Base-by-base conservation (phyloP, 2,113 vertebrate genomes). In the Speoplatyrhinus poulsoni region DNA sequence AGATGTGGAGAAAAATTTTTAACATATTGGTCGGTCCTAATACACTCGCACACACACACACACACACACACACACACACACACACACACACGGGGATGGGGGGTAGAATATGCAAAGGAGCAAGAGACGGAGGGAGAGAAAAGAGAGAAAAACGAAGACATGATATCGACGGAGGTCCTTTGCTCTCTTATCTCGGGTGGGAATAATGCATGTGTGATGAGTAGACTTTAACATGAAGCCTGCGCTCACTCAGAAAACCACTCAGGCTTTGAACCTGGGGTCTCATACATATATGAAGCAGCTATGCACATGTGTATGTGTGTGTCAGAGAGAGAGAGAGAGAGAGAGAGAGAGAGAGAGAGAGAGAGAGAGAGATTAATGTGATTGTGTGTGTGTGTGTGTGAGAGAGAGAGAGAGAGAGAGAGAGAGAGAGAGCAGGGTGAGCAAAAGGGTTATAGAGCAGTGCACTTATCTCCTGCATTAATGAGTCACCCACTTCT, bases 171-270 rank as follows among this genome's bases (percentile, higher is more conserved):
- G 16, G 50, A 16, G 10, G 47, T 12, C 49, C 3, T 12, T 50
- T 50, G 13, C 13, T 50, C 49, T 50, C 49, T 11, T 41, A 8
- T 41, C 36, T 41, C 36, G 36, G 36, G 5, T 8, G 58, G 72
- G 60, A 64, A 76, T 62, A 76, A 60, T 57, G 54, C n/a, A 66
- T 57, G 76, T 74, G 61, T 66, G 75, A 62, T 75, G 76, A 81
- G 80, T 59, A 63, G 50, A 36, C 55, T 69, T 78, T 82, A 77
- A 82, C 71, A 83, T 77, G 66, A 72, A 77, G 72, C 33, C 55
- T 72, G 73, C 52, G 56, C 61, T 64, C 66, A 16, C 77, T 33
- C 48, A 48, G 65, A 76, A 82, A 41, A 76, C 78, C 79, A 68
- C 60, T 77, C 60, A 72, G 46, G 59, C 77, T 85, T 83, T 83